These are phyloP conservation scores for Sturnus vulgaris DNA, from an alignment of 2,113 vertebrate genomes.

Conservation along the genomic window DNA sequence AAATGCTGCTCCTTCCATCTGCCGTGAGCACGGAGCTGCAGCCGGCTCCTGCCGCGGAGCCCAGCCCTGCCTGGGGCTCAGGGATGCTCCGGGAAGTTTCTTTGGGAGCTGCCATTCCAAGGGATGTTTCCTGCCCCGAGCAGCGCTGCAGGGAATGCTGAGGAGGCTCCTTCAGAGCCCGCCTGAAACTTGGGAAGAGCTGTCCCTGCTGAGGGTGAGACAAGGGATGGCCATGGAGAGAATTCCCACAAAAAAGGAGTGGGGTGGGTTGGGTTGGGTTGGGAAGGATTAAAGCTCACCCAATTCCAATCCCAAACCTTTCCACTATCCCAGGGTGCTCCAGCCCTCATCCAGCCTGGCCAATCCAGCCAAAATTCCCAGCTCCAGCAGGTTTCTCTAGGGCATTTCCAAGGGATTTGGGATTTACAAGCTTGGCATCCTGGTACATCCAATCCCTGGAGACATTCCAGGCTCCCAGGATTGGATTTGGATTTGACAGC, in stretches of 20 bases:
- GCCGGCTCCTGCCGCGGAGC: background rate
- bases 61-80: fast-evolving
- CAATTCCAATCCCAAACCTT: background rate
- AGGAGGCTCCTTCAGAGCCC: background rate
- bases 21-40: background rate
- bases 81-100: background rate
- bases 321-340: too few relatives aligned
- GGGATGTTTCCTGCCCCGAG: background rate
- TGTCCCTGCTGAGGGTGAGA: background rate
- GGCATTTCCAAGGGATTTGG: too few relatives aligned
- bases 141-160: background rate
- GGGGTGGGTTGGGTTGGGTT: background rate
- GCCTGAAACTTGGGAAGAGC: background rate
- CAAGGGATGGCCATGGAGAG: fast-evolving
- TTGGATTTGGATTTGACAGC: too few relatives aligned
- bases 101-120: background rate
- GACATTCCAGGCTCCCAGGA: too few relatives aligned
- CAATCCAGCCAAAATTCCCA: background rate
- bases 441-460: too few relatives aligned
- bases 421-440: too few relatives aligned
- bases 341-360: too few relatives aligned
- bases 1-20: background rate
- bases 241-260: background rate
- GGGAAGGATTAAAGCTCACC: background rate
- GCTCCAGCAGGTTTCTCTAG: too few relatives aligned